phyloP scores from a whole-genome alignment of 2,113 vertebrate species.

The Neogobius melanostomus region DNA sequence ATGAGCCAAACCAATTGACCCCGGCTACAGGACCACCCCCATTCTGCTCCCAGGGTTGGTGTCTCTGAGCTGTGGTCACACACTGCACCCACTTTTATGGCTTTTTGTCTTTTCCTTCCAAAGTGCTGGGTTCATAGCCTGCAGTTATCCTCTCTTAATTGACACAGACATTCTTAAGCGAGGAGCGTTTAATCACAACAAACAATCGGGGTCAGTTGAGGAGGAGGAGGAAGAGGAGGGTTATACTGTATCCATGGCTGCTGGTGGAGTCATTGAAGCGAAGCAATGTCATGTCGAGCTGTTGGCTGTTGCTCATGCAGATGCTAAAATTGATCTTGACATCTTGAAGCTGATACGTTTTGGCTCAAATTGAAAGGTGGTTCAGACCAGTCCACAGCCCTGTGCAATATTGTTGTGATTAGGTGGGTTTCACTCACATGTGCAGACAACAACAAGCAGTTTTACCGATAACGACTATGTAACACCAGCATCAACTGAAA shows the following conservation, averaged over 20 bases:
- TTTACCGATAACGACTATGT: too few relatives aligned
- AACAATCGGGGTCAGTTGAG: slow-evolving; percentile 37
- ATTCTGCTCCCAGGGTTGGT: slow-evolving; percentile 58
- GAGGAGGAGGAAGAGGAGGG: slow-evolving; percentile 21
- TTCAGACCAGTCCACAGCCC: too few relatives aligned
- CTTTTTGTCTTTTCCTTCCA: slow-evolving; percentile 41
- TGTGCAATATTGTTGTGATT: too few relatives aligned
- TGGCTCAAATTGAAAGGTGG: too few relatives aligned
- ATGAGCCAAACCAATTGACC: slow-evolving; percentile 55
- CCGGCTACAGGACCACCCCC: slow-evolving; percentile 24
- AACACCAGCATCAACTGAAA: too few relatives aligned
- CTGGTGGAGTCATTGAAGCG: slow-evolving; percentile 3
- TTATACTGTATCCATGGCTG: slow-evolving; percentile 26
- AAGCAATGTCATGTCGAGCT: background rate
- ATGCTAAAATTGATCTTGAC: too few relatives aligned
- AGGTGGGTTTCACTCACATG: too few relatives aligned
- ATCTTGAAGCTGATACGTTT: too few relatives aligned
- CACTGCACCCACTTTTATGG: slow-evolving; percentile 48
- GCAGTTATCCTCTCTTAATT: slow-evolving; percentile 60
- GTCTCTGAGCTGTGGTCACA: slow-evolving; percentile 45
- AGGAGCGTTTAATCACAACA: slow-evolving; percentile 62
- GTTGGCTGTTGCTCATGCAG: background rate
- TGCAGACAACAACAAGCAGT: too few relatives aligned
- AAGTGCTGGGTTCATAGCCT: slow-evolving; percentile 48
- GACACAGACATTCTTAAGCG: slow-evolving; percentile 51